Conservation (phyloP, 2,888 invertebrate species). For the Blera fallax region DNA sequence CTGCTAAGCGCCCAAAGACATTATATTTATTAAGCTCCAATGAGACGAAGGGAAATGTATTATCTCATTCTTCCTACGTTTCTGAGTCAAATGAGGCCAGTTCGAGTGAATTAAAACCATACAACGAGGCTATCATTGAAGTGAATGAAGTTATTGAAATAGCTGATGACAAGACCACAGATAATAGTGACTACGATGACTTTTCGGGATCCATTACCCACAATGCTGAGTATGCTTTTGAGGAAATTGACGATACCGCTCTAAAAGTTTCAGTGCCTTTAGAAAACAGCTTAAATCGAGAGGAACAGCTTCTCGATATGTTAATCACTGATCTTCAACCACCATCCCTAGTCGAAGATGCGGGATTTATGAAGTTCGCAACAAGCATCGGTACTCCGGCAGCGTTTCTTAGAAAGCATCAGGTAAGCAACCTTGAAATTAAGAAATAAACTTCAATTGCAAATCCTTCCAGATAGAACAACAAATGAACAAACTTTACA, state of each 20-base stretch:
- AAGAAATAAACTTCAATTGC: constrained; percentile 1
- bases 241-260: constrained; percentile 49
- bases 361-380: constrained; percentile 73
- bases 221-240: constrained; percentile 49
- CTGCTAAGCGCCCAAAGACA: constrained; percentile 38
- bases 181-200: constrained; percentile 54
- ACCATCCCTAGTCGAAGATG: constrained; percentile 70
- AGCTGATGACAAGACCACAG: constrained; percentile 38
- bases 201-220: constrained; percentile 32
- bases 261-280: background rate
- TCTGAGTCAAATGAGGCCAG: constrained; percentile 3
- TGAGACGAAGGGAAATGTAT: constrained; percentile 6
- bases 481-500: constrained; percentile 49
- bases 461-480: constrained; percentile 52
- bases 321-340: constrained; percentile 75
- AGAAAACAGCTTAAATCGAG: constrained; percentile 1
- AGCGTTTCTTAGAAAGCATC: constrained; percentile 35
- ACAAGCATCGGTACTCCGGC: constrained; percentile 21
- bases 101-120: constrained; percentile 23
- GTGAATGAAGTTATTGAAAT: constrained; percentile 57
- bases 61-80: constrained; percentile 7
- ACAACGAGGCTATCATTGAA: constrained; percentile 47
- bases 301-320: constrained; percentile 74
- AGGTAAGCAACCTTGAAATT: constrained; percentile 42
- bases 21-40: background rate